phyloP scores from a whole-genome alignment of 1,140 invertebrate genomes.

The Diorhabda carinulata region DNA sequence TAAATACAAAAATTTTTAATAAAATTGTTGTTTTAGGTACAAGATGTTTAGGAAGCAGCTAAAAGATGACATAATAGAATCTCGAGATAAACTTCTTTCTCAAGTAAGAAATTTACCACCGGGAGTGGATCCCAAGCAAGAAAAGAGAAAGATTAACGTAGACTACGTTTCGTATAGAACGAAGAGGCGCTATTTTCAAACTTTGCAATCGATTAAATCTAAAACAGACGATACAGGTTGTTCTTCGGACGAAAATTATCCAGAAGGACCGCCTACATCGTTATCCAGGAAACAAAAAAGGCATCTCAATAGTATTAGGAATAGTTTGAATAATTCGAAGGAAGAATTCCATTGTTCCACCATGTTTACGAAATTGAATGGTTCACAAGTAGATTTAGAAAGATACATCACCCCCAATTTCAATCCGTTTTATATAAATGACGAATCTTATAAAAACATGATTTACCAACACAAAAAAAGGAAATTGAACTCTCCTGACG shows the following conservation, averaged over 20 bases:
- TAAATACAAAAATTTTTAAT: slow-evolving; percentile 29
- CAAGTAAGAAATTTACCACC: slow-evolving; percentile 55
- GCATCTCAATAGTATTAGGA: slow-evolving; percentile 45
- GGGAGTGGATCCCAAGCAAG: slow-evolving; percentile 50
- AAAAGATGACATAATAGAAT: slow-evolving; percentile 60
- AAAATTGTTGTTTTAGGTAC: slow-evolving; percentile 22
- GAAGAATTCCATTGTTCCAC: slow-evolving; percentile 51
- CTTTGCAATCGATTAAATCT: slow-evolving; percentile 51
- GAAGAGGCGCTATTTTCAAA: slow-evolving; percentile 53
- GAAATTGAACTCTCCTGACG: slow-evolving; percentile 51
- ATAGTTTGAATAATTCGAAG: slow-evolving; percentile 50
- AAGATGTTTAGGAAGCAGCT: slow-evolving; percentile 55
- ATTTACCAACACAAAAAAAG: slow-evolving; percentile 61
- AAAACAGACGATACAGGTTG: slow-evolving; percentile 60
- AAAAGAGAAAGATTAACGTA: slow-evolving; percentile 43
- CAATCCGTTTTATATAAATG: slow-evolving; percentile 54
- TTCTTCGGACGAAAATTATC: slow-evolving; percentile 68
- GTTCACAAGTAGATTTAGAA: slow-evolving; percentile 48
- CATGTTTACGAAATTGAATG: slow-evolving; percentile 45
- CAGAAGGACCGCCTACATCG: slow-evolving; percentile 56
- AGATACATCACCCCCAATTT: slow-evolving; percentile 44
- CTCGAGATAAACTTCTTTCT: slow-evolving; percentile 62
- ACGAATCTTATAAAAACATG: slow-evolving; percentile 66
- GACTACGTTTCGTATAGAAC: slow-evolving; percentile 49
- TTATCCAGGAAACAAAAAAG: slow-evolving; percentile 54